Evolutionary conservation across 2,888 invertebrate genomes (phyloP).

Genomic region (Dorcus hopei): DNA sequence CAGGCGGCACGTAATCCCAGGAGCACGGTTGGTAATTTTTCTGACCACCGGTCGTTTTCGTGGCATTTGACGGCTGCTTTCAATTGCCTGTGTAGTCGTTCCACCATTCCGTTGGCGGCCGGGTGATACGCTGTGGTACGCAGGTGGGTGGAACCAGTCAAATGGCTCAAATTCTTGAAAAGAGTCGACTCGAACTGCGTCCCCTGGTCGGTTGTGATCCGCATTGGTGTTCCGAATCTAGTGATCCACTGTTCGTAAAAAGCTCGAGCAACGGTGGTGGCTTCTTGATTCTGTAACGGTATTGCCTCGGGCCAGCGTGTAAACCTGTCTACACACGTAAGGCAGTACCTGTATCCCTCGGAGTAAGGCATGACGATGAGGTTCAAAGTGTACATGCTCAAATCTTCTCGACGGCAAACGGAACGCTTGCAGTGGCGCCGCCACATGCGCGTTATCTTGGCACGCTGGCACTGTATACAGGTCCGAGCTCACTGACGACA

Average conservation of each 20-base stretch:
- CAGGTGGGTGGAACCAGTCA: constrained; percentile 13
- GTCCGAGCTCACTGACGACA: too few relatives aligned
- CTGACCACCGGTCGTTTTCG: constrained; percentile 11
- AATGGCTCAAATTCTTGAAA: constrained; percentile 19
- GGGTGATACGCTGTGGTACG: too few relatives aligned
- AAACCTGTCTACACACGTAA: constrained; percentile 38
- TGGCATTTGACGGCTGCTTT: constrained; percentile 18
- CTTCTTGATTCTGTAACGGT: constrained; percentile 34
- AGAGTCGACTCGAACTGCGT: constrained; percentile 3
- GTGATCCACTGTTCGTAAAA: constrained; percentile 34
- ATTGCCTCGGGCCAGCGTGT: constrained; percentile 35
- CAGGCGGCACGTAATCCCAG: constrained; percentile 12
- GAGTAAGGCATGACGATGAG: constrained; percentile 44
- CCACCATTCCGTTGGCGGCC: constrained; percentile 18
- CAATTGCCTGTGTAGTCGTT: constrained; percentile 23
- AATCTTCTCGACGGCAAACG: constrained; percentile 34
- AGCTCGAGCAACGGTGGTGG: constrained; percentile 31
- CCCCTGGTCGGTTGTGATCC: constrained; percentile 37
- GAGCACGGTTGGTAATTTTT: constrained; percentile 1
- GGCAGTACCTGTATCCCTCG: constrained; percentile 33
- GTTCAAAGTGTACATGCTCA: constrained; percentile 45
- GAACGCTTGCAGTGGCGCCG: constrained; percentile 21
- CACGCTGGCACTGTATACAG: too few relatives aligned
- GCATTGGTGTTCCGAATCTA: constrained; percentile 28
- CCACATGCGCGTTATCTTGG: constrained; percentile 33